phyloP scores from a whole-genome alignment of 2,888 invertebrate species.

The Drosophila atripex region DNA sequence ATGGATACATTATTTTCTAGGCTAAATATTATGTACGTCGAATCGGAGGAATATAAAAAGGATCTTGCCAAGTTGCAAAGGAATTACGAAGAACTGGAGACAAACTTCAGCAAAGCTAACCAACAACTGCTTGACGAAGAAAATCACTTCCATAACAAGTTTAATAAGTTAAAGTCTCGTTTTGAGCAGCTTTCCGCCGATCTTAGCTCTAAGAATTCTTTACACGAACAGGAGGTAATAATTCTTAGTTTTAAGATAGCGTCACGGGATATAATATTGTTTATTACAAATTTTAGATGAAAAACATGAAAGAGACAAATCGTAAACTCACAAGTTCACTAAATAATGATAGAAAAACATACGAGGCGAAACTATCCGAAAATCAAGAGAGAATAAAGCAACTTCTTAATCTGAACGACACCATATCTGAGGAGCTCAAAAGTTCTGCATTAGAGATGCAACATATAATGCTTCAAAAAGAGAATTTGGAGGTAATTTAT shows the following conservation, averaged over 20 bases:
- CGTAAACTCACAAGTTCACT: not conserved
- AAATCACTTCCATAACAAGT: not conserved
- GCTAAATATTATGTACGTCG: not conserved
- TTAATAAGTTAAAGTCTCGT: not conserved
- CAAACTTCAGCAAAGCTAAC: not conserved
- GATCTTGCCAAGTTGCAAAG: not conserved
- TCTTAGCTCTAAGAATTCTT: not conserved
- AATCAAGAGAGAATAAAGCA: not conserved
- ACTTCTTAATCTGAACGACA: not conserved
- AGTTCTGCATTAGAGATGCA: not conserved
- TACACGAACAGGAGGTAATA: conserved; percentile 1
- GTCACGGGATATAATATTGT: not conserved
- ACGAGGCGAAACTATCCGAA: not conserved
- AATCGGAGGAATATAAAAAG: not conserved
- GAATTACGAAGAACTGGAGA: not conserved
- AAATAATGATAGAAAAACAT: not conserved
- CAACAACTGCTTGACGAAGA: not conserved
- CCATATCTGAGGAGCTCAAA: not conserved
- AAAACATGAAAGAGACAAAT: not conserved
- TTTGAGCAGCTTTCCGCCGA: not conserved
- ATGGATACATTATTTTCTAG: not conserved
- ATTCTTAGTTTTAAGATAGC: not conserved
- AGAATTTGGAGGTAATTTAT: not conserved
- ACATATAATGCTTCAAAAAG: not conserved
- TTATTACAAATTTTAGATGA: not conserved